Conservation (phyloP, 2,113 vertebrate species). For the Megaleporinus macrocephalus region DNA sequence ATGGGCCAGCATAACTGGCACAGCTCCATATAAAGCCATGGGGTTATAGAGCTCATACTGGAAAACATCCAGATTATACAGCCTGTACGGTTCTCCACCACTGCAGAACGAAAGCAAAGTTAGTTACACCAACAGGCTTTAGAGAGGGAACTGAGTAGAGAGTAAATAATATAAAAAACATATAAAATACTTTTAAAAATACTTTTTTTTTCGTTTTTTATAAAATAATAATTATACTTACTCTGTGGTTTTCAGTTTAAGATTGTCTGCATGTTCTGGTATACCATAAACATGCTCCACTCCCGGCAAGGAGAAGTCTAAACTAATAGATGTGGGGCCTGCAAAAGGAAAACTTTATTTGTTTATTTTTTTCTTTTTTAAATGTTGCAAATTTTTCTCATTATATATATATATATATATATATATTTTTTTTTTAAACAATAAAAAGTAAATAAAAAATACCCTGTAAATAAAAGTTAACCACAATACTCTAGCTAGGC, state of each 20-base stretch:
- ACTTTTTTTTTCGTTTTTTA: too few species aligned
- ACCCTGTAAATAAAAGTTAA: background rate
- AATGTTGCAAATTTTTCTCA: background rate
- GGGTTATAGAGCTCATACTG: constrained; percentile 91
- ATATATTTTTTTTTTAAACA: too few species aligned
- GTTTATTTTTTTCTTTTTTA: too few species aligned
- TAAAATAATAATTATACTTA: constrained; percentile 74
- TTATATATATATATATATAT: background rate
- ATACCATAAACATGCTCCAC: constrained; percentile 93
- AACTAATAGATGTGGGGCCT: constrained; percentile 88
- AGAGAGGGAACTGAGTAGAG: background rate
- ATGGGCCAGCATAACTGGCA: constrained; percentile 89
- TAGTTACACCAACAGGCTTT: too few species aligned
- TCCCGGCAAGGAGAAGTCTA: constrained; percentile 92
- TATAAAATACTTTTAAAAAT: background rate
- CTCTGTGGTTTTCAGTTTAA: constrained; percentile 90
- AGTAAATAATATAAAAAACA: background rate
- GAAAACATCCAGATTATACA: constrained; percentile 96
- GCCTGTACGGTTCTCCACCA: constrained; percentile 89
- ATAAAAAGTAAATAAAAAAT: too few species aligned
- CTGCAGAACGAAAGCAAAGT: constrained; percentile 64
- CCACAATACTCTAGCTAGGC: too few species aligned
- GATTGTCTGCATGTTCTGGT: constrained; percentile 88
- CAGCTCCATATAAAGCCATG: constrained; percentile 91
- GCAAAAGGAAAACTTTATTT: background rate